Base-by-base conservation (phyloP, 2,888 invertebrate genomes). In the Melolontha melolontha region DNA sequence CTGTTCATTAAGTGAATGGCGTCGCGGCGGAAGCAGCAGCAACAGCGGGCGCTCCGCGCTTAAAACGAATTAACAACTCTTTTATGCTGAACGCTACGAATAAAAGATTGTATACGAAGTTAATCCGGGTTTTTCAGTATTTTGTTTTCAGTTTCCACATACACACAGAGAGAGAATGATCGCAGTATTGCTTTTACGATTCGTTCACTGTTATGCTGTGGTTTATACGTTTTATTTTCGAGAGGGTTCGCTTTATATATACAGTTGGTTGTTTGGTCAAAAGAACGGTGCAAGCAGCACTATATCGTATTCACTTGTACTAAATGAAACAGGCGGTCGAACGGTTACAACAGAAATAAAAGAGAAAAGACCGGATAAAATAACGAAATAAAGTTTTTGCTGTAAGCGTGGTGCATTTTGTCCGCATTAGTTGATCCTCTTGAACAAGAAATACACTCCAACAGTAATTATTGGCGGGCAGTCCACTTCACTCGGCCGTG, bases 21-120 rank as follows among this genome's bases (percentile, higher is more conserved):
- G 52, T 27, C 41, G 41, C 52, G 27, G 34, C 41, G 42, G 51
- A 40, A 40, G 41, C 49, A 27, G 22, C 41, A 17, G 50, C 39
- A 51, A 11, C 10, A 59, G 51, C 34, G 67, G 42, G 29, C 44
- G 67, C 52, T 51, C 54, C 47, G 47, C 40, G 44, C 27, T 52
- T 52, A 52, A 41, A 66, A 64, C 68, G 65, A 68, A 65, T 68
- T 65, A 68, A 68, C 68, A 68, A 68, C 68, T 68, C 68, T 68
- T 68, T 68, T 68, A 68, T 68, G 54, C 27, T 42, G 49, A 34
- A 54, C 67, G 63, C 51, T 57, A 49, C 27, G 68, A 72, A 73
- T 73, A 73, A 73, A 73, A 70, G 72, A 73, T 70, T 73, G 72
- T 73, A 72, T 73, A 72, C 73, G 69, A 73, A 73, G 73, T 73